phyloP scores from a whole-genome alignment of 1,140 invertebrate species.

The Magallana ariakensis region DNA sequence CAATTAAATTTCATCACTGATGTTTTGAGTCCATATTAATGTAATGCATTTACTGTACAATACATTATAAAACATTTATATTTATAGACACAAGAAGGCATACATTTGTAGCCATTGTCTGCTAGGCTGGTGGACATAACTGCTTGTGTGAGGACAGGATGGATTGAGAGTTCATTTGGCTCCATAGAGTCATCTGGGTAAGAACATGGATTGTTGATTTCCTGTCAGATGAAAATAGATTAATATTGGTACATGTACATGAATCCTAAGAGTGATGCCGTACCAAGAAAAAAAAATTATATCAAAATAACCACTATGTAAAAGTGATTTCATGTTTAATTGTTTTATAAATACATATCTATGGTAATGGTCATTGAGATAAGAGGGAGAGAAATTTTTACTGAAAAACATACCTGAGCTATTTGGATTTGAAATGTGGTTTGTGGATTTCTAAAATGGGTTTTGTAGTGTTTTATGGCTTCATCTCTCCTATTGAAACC shows the following conservation, averaged over 20 bases:
- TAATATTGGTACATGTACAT: conserved; percentile 69
- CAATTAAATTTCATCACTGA: no score
- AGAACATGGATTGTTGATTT: conserved; percentile 59
- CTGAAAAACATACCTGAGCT: conserved; percentile 70
- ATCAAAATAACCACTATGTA: no score
- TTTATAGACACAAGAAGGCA: no score
- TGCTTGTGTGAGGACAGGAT: conserved; percentile 70
- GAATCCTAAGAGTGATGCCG: no score
- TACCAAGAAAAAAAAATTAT: no score
- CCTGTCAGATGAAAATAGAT: conserved; percentile 54
- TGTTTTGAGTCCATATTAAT: no score
- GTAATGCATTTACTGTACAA: no score
- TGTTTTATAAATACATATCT: no score
- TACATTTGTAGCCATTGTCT: conserved; percentile 36
- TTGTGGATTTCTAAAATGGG: conserved; percentile 80
- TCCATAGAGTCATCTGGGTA: conserved; percentile 54
- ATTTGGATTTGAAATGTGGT: conserved; percentile 80
- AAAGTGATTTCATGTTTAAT: no score
- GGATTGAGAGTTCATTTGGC: conserved; percentile 62
- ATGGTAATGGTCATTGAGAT: background rate
- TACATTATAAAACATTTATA: no score
- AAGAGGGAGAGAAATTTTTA: background rate
- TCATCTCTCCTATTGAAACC: conserved; percentile 80
- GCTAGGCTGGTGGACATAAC: conserved; percentile 55
- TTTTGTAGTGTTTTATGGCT: conserved; percentile 80